Evolutionary conservation across 2,797 vertebrate species (phyloP).

Genomic region (Microtus obscurus): DNA sequence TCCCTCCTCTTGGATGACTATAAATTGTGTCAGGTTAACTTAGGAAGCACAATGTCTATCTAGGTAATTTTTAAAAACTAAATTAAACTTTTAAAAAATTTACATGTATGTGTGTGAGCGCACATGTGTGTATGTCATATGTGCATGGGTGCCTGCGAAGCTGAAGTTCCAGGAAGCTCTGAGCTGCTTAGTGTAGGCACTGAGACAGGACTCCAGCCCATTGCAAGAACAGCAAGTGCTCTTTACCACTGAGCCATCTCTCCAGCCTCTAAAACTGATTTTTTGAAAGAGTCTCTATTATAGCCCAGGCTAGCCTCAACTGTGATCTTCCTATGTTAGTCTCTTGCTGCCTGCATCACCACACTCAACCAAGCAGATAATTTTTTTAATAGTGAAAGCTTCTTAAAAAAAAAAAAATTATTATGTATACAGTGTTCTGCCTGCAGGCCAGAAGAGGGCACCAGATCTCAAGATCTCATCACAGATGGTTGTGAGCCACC

Average conservation of each 20-base stretch:
- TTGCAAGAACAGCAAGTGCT: background rate
- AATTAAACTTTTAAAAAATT: background rate
- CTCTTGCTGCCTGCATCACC: background rate
- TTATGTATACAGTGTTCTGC: too few relatives aligned
- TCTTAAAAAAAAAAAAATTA: too few relatives aligned
- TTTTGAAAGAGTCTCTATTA: background rate
- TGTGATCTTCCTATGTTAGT: background rate
- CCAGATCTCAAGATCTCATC: too few relatives aligned
- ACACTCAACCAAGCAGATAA: background rate
- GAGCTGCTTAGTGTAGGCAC: background rate
- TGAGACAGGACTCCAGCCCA: background rate
- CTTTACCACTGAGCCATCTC: background rate
- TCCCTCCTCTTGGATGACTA: background rate
- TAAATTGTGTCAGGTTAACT: background rate
- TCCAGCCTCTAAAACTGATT: background rate
- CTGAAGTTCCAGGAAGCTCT: background rate
- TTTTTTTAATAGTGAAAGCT: background rate
- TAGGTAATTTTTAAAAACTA: background rate
- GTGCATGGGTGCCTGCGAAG: background rate
- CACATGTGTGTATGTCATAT: background rate
- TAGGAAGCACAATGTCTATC: background rate
- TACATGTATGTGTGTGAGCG: background rate
- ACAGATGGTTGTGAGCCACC: too few relatives aligned
- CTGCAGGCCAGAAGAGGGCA: too few relatives aligned
- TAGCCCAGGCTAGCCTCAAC: background rate